phyloP scores from a whole-genome alignment of 2,113 vertebrate genomes.

The Malurus alboscapulatus region DNA sequence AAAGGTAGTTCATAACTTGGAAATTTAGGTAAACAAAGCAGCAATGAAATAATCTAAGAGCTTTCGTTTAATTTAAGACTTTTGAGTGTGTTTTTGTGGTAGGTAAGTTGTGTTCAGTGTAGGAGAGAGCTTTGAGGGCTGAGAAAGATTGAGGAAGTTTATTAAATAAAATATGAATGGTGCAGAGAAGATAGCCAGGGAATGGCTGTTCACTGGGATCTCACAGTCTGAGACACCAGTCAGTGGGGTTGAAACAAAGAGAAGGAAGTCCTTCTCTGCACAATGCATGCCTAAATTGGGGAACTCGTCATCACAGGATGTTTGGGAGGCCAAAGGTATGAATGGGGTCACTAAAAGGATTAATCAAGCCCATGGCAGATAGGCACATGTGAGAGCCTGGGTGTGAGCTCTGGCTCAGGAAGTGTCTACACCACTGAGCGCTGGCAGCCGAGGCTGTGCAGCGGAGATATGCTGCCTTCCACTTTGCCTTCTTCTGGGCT shows the following conservation, averaged over 20 bases:
- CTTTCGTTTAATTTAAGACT: not conserved
- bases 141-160: not conserved
- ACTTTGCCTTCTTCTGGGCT: not conserved
- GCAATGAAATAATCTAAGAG: not conserved
- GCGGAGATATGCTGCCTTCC: not conserved
- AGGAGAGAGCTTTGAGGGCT: not conserved
- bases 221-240: not conserved
- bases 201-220: not conserved
- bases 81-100: not conserved
- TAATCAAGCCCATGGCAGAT: not conserved
- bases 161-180: not conserved
- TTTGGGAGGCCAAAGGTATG: not conserved
- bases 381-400: not conserved
- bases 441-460: not conserved
- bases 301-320: not conserved
- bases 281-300: not conserved
- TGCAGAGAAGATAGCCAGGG: not conserved
- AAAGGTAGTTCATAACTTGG: not conserved
- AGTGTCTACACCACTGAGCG: accelerated
- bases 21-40: not conserved
- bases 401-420: not conserved
- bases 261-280: not conserved
- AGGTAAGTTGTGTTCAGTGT: not conserved
- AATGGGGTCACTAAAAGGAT: not conserved
- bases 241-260: not conserved